Percentiles rank a stretch among this genome's conserved stretches.
Conservation (phyloP, 2,888 invertebrate species). For the Strigamia maritima region DNA sequence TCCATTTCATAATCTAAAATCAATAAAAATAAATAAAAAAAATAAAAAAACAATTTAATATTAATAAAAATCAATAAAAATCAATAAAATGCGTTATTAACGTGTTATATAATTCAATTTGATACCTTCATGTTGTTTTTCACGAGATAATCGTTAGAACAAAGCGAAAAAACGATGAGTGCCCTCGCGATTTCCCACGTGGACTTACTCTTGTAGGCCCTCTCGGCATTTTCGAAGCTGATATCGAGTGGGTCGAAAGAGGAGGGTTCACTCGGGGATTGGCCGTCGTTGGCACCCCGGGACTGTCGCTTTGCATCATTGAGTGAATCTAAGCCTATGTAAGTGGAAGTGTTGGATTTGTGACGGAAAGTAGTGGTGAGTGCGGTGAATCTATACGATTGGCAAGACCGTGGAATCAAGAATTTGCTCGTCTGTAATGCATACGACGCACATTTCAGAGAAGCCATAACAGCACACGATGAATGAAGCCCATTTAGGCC, state of each 20-base stretch:
- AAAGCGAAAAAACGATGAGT: constrained; percentile 85
- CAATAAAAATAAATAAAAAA: constrained; percentile 46
- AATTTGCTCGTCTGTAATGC: neutral
- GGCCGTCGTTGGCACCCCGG: neutral
- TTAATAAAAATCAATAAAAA: too few species aligned
- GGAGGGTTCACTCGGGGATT: neutral
- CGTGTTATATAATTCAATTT: too few species aligned
- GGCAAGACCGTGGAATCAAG: neutral
- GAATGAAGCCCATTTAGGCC: constrained; percentile 5
- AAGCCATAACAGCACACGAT: constrained; percentile 20
- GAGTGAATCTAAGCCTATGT: neutral
- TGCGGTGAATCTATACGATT: neutral
- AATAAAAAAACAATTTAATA: neutral
- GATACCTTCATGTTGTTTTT: constrained; percentile 92
- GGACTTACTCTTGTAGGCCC: constrained; percentile 93
- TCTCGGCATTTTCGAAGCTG: constrained; percentile 78
- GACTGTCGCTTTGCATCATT: constrained; percentile 12
- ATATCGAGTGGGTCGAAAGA: constrained; percentile 58
- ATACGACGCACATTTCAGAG: constrained; percentile 10
- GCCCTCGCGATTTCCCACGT: constrained; percentile 86
- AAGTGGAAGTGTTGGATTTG: neutral
- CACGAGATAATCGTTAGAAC: constrained; percentile 80
- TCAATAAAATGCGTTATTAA: too few species aligned
- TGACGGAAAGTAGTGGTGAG: neutral
- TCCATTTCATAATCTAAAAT: constrained; percentile 77